phyloP scores from a whole-genome alignment of 2,113 vertebrate genomes.

The Thunnus maccoyii region DNA sequence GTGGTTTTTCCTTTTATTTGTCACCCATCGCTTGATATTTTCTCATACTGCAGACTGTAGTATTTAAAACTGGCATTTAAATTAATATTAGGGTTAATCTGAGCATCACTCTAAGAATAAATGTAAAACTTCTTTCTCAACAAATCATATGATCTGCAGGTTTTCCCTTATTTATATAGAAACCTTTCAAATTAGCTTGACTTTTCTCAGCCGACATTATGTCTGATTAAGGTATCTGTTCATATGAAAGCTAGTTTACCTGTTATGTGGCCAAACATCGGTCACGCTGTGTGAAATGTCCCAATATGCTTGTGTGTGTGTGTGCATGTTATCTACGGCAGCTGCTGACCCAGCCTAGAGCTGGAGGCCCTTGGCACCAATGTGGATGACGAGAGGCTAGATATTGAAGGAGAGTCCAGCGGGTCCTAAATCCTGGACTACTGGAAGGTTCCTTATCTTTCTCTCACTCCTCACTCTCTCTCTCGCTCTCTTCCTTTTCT shows the following conservation, averaged over 20 bases:
- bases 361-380: slow-evolving; percentile 95
- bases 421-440: slow-evolving; percentile 98
- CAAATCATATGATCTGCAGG: neutral
- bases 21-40: slow-evolving; percentile 32
- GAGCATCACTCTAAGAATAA: neutral
- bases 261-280: slow-evolving; percentile 74
- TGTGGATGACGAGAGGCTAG: slow-evolving; percentile 96
- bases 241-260: slow-evolving; percentile 55
- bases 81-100: neutral
- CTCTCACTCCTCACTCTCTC: slow-evolving; percentile 80
- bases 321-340: slow-evolving; percentile 98
- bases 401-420: slow-evolving; percentile 95
- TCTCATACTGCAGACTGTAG: slow-evolving; percentile 8
- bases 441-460: slow-evolving; percentile 96
- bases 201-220: slow-evolving; percentile 16
- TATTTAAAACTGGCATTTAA: slow-evolving; percentile 14
- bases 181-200: slow-evolving; percentile 10
- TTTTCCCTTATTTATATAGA: slow-evolving; percentile 19
- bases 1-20: slow-evolving; percentile 49
- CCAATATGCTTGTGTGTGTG: slow-evolving; percentile 93
- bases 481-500: slow-evolving; percentile 41
- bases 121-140: slow-evolving; percentile 4
- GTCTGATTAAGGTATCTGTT: slow-evolving; percentile 45
- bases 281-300: slow-evolving; percentile 94
- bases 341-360: slow-evolving; percentile 95